phyloP scores from a whole-genome alignment of 2,797 vertebrate genomes.

The Oreortyx pictus region DNA sequence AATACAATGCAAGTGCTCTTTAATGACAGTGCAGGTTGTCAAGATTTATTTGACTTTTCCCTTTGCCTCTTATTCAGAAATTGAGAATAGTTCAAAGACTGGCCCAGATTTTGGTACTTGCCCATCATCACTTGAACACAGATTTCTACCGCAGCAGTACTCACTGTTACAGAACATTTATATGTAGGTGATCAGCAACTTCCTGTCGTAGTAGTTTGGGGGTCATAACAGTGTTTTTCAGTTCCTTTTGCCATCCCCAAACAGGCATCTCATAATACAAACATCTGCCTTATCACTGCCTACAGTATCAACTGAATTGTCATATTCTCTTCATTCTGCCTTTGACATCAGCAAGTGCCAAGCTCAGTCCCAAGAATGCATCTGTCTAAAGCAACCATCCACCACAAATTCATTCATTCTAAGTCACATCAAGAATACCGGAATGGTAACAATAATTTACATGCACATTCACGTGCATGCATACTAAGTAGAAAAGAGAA shows the following conservation, averaged over 20 bases:
- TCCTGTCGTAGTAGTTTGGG: neutral
- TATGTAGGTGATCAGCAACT: neutral
- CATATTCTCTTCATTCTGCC: neutral
- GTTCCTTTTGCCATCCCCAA: neutral
- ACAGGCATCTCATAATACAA: neutral
- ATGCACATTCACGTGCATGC: rapidly evolving
- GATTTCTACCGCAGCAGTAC: neutral
- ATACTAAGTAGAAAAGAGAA: neutral
- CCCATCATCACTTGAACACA: neutral
- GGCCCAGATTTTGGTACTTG: neutral
- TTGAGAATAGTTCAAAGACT: neutral
- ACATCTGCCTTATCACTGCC: neutral
- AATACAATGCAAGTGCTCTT: neutral
- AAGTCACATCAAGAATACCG: neutral
- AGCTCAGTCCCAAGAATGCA: neutral
- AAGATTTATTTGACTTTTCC: neutral
- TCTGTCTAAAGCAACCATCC: neutral
- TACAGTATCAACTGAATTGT: neutral
- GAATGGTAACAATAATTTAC: neutral
- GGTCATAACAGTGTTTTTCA: constrained; percentile 20
- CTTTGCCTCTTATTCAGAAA: neutral
- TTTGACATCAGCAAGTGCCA: neutral
- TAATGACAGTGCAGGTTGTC: neutral
- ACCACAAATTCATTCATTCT: neutral
- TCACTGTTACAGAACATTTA: neutral